These are phyloP conservation scores for Acrocera orbiculus DNA, from an alignment of 2,888 invertebrate genomes.

Conservation along the genomic window DNA sequence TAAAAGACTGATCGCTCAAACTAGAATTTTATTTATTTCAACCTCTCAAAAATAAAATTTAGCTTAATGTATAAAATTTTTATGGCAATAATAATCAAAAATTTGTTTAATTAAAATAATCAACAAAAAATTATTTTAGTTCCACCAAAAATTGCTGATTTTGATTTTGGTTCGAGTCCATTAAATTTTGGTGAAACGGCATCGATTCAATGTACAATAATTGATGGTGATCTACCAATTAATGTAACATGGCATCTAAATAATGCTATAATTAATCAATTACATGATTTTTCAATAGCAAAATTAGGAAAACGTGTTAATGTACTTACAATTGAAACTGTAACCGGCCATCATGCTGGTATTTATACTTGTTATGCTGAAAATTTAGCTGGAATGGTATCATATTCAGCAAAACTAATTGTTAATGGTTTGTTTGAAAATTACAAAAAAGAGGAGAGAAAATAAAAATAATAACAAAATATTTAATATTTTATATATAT, in stretches of 20 bases:
- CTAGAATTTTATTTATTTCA: no score
- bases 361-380: constrained; percentile 51
- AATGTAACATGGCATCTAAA: constrained; percentile 43
- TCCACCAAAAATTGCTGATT: constrained; percentile 36
- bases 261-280: constrained; percentile 24
- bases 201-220: constrained; percentile 40
- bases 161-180: constrained; percentile 41
- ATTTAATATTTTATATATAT: no score
- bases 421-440: constrained; percentile 34
- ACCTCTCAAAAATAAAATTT: no score
- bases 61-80: no score
- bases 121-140: no score
- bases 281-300: constrained; percentile 34
- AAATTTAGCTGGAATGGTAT: constrained; percentile 42
- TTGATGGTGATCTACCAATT: constrained; percentile 46
- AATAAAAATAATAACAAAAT: no score
- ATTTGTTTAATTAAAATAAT: no score
- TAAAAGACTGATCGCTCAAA: no score
- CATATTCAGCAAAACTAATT: constrained; percentile 39
- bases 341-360: constrained; percentile 40
- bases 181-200: constrained; percentile 42
- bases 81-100: no score
- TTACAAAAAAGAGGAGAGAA: no score
- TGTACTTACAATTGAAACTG: constrained; percentile 38
- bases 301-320: constrained; percentile 47